phyloP scores from a whole-genome alignment of 2,113 vertebrate genomes.

The Junco hyemalis region DNA sequence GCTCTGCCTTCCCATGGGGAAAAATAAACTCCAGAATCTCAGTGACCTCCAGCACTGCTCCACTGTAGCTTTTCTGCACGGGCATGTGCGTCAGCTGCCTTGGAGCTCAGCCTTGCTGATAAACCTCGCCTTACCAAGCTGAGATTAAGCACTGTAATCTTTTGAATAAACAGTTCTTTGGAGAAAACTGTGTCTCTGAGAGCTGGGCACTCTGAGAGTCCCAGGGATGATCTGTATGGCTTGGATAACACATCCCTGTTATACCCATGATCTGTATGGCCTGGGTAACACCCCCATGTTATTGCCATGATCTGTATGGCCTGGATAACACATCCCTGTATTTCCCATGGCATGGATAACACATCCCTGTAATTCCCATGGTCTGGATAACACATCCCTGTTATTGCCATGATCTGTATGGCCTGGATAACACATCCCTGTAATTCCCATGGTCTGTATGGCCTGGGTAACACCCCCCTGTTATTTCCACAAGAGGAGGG shows the following conservation, averaged over 20 bases:
- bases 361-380: no score
- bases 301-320: no score
- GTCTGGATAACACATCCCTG: no score
- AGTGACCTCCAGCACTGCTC: background rate
- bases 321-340: no score
- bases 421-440: rapidly evolving
- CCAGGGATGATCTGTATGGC: no score
- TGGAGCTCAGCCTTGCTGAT: background rate
- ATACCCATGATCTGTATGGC: background rate
- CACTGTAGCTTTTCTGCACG: rapidly evolving
- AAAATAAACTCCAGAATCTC: background rate
- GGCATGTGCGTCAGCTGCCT: background rate
- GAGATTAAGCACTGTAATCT: background rate
- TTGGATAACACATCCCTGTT: no score
- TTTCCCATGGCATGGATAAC: no score
- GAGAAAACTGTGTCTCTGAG: background rate
- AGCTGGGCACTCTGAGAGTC: no score
- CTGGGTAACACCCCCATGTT: no score
- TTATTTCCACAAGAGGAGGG: background rate
- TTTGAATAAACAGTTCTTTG: background rate
- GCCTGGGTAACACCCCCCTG: background rate
- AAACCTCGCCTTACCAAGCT: background rate
- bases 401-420: background rate
- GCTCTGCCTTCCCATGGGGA: background rate
- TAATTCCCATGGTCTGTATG: no score